phyloP scores from a whole-genome alignment of 2,888 invertebrate species.

The Caprella mutica region DNA sequence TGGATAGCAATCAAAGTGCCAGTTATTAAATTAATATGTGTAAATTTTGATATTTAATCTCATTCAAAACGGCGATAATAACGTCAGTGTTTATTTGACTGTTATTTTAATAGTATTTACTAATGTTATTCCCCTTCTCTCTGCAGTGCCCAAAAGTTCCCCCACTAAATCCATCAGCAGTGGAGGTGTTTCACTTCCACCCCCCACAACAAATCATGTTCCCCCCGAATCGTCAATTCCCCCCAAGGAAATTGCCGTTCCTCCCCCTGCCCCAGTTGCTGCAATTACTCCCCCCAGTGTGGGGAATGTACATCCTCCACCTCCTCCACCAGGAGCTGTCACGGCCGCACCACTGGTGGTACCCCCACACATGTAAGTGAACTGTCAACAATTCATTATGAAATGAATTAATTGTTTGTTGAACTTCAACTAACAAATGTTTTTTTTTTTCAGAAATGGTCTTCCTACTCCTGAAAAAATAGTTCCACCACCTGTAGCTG shows the following conservation, averaged over 20 bases:
- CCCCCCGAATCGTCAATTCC: neutral
- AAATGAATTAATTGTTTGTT: too few relatives aligned
- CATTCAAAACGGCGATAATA: neutral
- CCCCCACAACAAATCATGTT: neutral
- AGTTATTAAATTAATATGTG: too few relatives aligned
- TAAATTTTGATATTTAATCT: too few relatives aligned
- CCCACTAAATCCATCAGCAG: neutral
- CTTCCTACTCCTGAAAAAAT: neutral
- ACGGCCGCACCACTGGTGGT: neutral
- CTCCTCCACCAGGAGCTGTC: neutral
- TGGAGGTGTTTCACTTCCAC: neutral
- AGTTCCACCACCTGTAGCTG: neutral
- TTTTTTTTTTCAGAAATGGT: constrained; percentile 1
- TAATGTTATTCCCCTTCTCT: neutral
- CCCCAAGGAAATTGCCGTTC: neutral
- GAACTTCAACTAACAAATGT: too few relatives aligned
- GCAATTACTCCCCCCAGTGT: neutral
- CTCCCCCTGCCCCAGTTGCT: neutral
- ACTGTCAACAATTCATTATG: too few relatives aligned
- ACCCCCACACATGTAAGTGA: too few relatives aligned
- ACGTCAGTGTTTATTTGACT: neutral
- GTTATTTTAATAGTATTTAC: neutral
- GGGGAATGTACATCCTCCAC: neutral
- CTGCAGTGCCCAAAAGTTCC: neutral
- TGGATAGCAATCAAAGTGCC: too few relatives aligned